phyloP scores from a whole-genome alignment of 2,888 invertebrate species.

The Nomada goodeniana region DNA sequence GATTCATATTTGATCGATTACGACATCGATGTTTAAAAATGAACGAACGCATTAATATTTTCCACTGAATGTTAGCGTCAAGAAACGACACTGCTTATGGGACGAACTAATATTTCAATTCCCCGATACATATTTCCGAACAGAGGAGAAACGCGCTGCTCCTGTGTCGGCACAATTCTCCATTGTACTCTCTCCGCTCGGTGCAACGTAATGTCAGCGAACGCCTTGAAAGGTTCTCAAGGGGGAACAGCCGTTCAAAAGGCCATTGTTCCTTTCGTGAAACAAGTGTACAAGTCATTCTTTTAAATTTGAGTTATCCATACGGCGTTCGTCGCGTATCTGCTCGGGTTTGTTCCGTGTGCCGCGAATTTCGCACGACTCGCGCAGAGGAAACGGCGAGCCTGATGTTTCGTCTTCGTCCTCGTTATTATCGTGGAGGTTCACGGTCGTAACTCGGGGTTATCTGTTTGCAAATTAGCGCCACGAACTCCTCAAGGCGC shows the following conservation, averaged over 20 bases:
- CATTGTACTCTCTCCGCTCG: slow-evolving; percentile 69
- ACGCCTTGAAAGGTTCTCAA: slow-evolving; percentile 79
- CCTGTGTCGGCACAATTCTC: slow-evolving; percentile 74
- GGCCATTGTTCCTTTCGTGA: slow-evolving; percentile 78
- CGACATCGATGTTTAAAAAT: too few species aligned
- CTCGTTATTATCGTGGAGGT: slow-evolving; percentile 27
- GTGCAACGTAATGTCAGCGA: slow-evolving; percentile 76
- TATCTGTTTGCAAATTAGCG: slow-evolving; percentile 68
- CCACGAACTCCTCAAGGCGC: slow-evolving; percentile 46
- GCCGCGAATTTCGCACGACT: too few species aligned
- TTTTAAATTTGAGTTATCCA: slow-evolving; percentile 82
- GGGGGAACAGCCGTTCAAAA: slow-evolving; percentile 78
- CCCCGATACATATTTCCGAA: slow-evolving; percentile 64
- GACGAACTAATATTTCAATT: slow-evolving; percentile 63
- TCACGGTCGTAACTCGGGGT: slow-evolving; percentile 46
- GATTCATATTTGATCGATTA: not conserved
- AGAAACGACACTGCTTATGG: too few species aligned
- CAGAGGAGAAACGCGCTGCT: slow-evolving; percentile 62
- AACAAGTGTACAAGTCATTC: slow-evolving; percentile 82
- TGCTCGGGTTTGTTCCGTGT: not conserved
- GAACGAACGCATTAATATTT: too few species aligned
- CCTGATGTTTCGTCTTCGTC: slow-evolving; percentile 17
- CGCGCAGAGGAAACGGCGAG: not conserved
- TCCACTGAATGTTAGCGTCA: too few species aligned
- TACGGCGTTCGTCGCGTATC: slow-evolving; percentile 31